phyloP scores from a whole-genome alignment of 1,140 invertebrate species.

The Druon quercuslanigerum region DNA sequence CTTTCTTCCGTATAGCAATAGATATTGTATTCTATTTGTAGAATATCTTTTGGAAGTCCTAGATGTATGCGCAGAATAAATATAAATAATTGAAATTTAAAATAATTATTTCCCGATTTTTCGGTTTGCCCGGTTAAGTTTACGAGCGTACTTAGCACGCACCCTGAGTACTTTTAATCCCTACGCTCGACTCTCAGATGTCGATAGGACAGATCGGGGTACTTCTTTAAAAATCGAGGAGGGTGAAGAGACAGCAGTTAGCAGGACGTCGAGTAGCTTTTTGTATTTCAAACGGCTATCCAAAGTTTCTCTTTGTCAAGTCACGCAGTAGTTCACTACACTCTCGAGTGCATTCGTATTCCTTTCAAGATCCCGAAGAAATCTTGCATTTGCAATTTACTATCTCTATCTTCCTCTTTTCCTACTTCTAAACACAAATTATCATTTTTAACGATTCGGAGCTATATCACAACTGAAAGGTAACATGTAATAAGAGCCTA shows the following conservation, averaged over 20 bases:
- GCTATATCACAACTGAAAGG: no score
- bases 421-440: not conserved
- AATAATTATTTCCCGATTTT: no score
- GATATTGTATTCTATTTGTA: no score
- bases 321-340: slow-evolving; percentile 49
- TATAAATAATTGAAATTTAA: no score
- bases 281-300: slow-evolving; percentile 57
- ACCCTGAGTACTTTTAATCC: slow-evolving; percentile 7
- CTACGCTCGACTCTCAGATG: slow-evolving; percentile 49
- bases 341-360: not conserved
- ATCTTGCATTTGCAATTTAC: slow-evolving; percentile 1
- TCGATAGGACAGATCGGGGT: slow-evolving; percentile 57
- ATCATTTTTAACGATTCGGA: not conserved
- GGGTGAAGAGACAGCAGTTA: slow-evolving; percentile 50
- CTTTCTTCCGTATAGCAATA: no score
- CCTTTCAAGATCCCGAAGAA: not conserved
- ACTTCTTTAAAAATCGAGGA: slow-evolving; percentile 41
- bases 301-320: slow-evolving; percentile 58
- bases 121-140: not conserved
- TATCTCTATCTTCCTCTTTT: not conserved
- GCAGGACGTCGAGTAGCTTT: slow-evolving; percentile 54
- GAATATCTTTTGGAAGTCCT: no score
- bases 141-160: slow-evolving; percentile 3
- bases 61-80: no score
- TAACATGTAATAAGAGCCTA: no score